Evolutionary conservation across 2,113 vertebrate genomes (phyloP), one percentile per base, ranked within the genome.

Genomic region (Chamaetylas fuelleborni): DNA sequence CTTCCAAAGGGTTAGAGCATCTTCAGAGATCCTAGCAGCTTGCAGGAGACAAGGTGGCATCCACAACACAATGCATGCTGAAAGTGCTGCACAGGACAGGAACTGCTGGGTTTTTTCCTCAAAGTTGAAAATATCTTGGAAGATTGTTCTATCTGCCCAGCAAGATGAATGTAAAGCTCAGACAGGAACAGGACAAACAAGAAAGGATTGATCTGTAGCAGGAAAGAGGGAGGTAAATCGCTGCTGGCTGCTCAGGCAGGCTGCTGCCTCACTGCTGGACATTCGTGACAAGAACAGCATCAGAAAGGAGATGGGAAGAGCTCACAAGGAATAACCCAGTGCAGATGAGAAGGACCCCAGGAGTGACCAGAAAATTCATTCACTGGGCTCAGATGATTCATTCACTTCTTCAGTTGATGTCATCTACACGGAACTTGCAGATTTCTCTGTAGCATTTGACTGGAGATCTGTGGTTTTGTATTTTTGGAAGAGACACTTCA

Each of bases 61-160:
- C 26, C 2, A 3, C 20, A 56, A n/a, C 0, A 0, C 0, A 3
- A 17, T 1, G 12, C 17, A 12, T 0, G 0, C 17, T 33, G 60
- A 3, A 81, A 64, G 56, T 23, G 36, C 34, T 1, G 4, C 26
- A 19, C 0, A 1, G 31, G 43, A 45, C 34, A 56, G 19, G 14
- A 61, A 54, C 5, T 23, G 23, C 2, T 64, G 8, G 8, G 8
- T 18, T 0, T 29, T 72, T 65, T 43, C 29, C n/a, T 69, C 19
- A 23, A 6, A 43, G 54, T 1, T 38, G 26, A 76, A 84, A 85
- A 34, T 36, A 33, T 34, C 54, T 65, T 48, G 25, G 25, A 60
- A 57, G 42, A 34, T 20, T 26, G 14, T 47, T 38, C 33, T 48
- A 11, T 26, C 2, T 5, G 3, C 20, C 5, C 20, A 14, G 6